Evolutionary conservation across 2,888 invertebrate species (phyloP).

Genomic region (Dyspetes luteomarginatus): DNA sequence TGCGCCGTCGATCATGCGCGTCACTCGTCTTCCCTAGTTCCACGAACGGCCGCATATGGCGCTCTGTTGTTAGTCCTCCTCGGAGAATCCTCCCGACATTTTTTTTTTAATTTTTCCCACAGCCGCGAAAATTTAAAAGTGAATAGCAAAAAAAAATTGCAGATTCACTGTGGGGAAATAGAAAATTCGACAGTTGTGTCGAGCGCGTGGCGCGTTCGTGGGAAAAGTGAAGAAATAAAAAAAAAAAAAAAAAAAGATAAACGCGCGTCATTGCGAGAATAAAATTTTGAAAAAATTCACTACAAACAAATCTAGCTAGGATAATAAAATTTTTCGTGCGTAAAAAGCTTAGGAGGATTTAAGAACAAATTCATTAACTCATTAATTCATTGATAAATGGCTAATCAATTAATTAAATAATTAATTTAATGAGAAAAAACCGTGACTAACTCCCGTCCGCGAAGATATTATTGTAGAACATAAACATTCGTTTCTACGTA

Average conservation of each 20-base stretch:
- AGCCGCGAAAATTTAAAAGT: not conserved
- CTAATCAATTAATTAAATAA: slow-evolving; percentile 22
- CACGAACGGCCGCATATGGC: slow-evolving; percentile 53
- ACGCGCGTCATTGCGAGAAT: slow-evolving; percentile 63
- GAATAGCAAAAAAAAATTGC: not conserved
- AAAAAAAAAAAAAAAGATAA: slow-evolving; percentile 63
- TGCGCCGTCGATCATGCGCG: slow-evolving; percentile 39
- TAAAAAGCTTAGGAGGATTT: slow-evolving; percentile 48
- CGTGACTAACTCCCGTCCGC: slow-evolving; percentile 64
- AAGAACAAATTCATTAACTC: slow-evolving; percentile 6
- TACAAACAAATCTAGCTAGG: slow-evolving; percentile 68
- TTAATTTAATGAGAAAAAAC: slow-evolving; percentile 44
- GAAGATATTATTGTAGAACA: slow-evolving; percentile 43
- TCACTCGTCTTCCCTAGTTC: slow-evolving; percentile 50
- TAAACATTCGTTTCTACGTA: slow-evolving; percentile 49
- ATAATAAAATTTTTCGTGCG: slow-evolving; percentile 69
- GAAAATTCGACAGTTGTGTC: not conserved
- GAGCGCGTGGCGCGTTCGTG: slow-evolving; percentile 41
- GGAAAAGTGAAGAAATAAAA: slow-evolving; percentile 60
- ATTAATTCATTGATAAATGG: not conserved
- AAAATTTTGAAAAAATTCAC: slow-evolving; percentile 35
- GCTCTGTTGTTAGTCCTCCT: slow-evolving; percentile 17
- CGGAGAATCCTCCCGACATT: no score
- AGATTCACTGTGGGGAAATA: not conserved
- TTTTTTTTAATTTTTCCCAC: not conserved